A percentile compares a stretch with the other conserved stretches of the same genome.
Evolutionary conservation across 2,113 vertebrate genomes (phyloP).

Genomic region (Otus sunia): DNA sequence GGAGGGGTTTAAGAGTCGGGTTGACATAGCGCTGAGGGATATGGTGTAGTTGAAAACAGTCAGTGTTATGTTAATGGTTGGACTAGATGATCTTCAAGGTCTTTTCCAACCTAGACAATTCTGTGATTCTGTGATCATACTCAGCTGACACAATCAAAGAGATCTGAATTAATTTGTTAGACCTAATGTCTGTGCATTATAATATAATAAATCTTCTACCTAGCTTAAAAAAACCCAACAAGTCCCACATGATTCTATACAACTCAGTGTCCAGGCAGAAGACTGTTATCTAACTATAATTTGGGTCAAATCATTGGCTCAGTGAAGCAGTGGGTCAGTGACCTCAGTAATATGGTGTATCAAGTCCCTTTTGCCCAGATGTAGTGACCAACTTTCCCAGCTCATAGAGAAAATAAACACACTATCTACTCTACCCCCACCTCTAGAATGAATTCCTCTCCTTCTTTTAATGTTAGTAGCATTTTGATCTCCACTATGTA

Average conservation of each 20-base stretch:
- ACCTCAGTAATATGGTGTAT: neutral
- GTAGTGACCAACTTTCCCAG: neutral
- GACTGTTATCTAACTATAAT: neutral
- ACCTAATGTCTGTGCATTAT: neutral
- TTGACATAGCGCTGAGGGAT: too few relatives aligned
- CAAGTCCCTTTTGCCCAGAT: neutral
- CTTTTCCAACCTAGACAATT: too few relatives aligned
- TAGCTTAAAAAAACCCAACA: neutral
- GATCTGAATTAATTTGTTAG: neutral
- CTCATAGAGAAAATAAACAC: neutral
- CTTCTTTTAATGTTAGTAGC: neutral
- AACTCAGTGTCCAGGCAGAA: neutral
- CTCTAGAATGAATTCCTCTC: neutral
- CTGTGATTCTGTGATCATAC: neutral
- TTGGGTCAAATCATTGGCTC: neutral
- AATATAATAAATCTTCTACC: neutral
- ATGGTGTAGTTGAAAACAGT: too few relatives aligned
- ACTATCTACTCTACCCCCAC: neutral
- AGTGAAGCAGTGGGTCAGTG: neutral
- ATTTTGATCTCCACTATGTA: neutral
- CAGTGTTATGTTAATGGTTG: too few relatives aligned
- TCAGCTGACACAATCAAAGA: conserved; percentile 2
- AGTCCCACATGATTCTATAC: neutral
- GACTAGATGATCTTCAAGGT: too few relatives aligned
- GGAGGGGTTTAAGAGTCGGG: too few relatives aligned